Base-by-base conservation (phyloP, 2,888 invertebrate species). In the Bembecia ichneumoniformis region DNA sequence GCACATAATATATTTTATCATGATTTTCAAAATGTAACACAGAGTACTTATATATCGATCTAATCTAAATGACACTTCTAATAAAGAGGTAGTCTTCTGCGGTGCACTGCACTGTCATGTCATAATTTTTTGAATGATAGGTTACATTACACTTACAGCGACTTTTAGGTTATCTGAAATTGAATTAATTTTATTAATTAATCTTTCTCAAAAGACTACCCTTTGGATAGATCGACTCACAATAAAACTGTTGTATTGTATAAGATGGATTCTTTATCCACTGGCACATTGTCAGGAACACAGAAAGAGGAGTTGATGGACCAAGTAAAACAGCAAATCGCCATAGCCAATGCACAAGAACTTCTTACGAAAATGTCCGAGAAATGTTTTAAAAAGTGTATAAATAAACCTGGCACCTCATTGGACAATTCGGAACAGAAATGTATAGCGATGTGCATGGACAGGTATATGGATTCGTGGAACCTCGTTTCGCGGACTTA, bases 371-470 rank as follows among this genome's bases (percentile, higher is more conserved):
- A 97, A 93, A 96, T 98, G 93, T 95, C 97, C 46, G 96, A 97
- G 71, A 98, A 98, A 86, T 98, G 98, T 82, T 98, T 98, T 78
- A 95, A 94, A 77, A 97, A 97, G 72, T 98, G 98, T 79, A 91
- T 98, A 63, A 84, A 83, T 49, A 97, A 96, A 76, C 98, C 98
- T 20, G 98, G 98, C 15, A 92, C 94, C 10, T 92, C 95, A 1
- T 75, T 98, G 59, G 97, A 96, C 74, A 94, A 91, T 70, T 94
- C 95, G 0, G 97, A 97, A 89, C 92, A 98, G 92, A 97, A 96
- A 92, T 98, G 98, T 75, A 91, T 98, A 61, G 95, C 96, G 0
- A 97, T 97, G 95, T 98, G 98, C 77, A 97, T 98, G 97, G 98
- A 98, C 79, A 90, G 98, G 68, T 99, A 96, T 88, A 96, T 98